phyloP scores from a whole-genome alignment of 30 jellyfish, hydroid and myxozoan genomes.

The Hydra vulgaris region DNA sequence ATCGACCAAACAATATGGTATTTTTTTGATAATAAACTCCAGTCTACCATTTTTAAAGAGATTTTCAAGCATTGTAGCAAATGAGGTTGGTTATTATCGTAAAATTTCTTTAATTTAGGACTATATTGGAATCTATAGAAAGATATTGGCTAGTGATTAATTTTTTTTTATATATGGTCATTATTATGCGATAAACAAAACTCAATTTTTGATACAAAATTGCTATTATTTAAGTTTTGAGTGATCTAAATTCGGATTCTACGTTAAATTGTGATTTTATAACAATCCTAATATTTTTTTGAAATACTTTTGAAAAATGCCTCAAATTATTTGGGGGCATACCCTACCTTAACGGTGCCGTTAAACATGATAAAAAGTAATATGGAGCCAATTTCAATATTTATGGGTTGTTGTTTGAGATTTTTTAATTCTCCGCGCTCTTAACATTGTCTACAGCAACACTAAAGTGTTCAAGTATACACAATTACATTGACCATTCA shows the following conservation, averaged over 20 bases:
- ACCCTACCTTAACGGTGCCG: too few species aligned
- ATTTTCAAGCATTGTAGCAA: conserved; percentile 1
- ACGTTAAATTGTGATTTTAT: not conserved
- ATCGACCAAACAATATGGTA: conserved; percentile 1
- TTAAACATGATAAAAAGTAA: too few species aligned
- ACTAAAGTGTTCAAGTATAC: too few species aligned
- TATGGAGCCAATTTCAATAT: too few species aligned
- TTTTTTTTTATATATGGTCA: not conserved
- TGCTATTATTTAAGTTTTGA: not conserved
- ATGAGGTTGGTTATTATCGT: not conserved
- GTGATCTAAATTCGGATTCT: not conserved
- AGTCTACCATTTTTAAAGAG: conserved; percentile 10
- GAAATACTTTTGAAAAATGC: not conserved
- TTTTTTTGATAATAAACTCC: not conserved
- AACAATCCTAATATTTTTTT: not conserved
- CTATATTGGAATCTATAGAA: not conserved
- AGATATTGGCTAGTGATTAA: not conserved
- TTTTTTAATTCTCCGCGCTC: too few species aligned
- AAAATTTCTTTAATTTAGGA: not conserved
- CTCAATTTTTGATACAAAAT: not conserved
- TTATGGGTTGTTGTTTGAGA: too few species aligned
- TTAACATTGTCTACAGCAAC: too few species aligned
- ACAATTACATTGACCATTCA: too few species aligned
- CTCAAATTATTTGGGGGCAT: conserved; percentile 3
- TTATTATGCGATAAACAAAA: not conserved